These are phyloP conservation scores for Gymnodraco acuticeps DNA, from an alignment of 2,797 vertebrate genomes.

Conservation along the genomic window DNA sequence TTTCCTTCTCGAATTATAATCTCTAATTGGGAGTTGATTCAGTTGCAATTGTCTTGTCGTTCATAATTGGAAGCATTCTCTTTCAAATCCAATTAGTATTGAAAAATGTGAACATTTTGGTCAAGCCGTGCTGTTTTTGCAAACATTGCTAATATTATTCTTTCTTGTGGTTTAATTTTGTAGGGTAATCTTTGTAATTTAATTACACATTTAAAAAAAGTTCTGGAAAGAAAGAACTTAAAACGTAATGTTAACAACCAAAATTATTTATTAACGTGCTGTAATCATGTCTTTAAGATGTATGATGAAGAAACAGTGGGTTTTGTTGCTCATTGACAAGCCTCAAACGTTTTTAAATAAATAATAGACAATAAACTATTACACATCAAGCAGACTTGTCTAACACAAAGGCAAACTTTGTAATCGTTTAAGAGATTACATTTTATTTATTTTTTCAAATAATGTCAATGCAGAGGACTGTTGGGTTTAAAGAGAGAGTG, in stretches of 20 bases:
- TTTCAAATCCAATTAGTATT: background rate
- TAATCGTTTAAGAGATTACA: constrained; percentile 9
- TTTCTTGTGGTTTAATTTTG: background rate
- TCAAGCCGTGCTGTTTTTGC: background rate
- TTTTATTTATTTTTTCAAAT: background rate
- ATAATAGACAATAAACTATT: background rate
- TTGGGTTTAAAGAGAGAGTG: too few species aligned
- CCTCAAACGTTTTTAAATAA: background rate
- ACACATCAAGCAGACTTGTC: background rate
- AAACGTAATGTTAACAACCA: background rate
- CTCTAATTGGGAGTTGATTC: background rate
- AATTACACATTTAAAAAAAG: background rate
- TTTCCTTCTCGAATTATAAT: background rate
- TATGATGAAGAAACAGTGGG: background rate
- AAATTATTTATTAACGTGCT: background rate
- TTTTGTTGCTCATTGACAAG: background rate
- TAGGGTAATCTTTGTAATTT: background rate
- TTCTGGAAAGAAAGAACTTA: too few species aligned
- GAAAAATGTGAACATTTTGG: background rate
- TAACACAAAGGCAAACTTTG: background rate
- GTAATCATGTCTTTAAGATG: background rate
- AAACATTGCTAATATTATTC: background rate
- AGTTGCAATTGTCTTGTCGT: background rate
- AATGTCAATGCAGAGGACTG: background rate
- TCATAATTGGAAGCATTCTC: background rate